phyloP scores from a whole-genome alignment of 1,140 invertebrate species.

The Halictus rubicundus region DNA sequence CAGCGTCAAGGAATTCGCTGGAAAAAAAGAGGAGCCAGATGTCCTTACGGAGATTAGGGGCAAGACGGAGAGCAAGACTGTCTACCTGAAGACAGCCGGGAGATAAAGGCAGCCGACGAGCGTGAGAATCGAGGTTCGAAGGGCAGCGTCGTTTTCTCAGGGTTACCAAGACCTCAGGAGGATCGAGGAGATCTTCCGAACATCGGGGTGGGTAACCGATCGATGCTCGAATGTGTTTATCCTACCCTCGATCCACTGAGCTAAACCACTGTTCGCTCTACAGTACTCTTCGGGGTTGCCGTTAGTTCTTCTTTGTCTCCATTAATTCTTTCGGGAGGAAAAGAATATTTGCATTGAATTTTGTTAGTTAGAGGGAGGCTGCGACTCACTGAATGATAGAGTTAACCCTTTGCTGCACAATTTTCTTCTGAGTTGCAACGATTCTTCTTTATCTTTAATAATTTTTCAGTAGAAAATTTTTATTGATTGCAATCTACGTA shows the following conservation, averaged over 20 bases:
- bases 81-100: constrained; percentile 18
- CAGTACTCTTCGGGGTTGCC: too few relatives aligned
- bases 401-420: too few relatives aligned
- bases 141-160: constrained; percentile 74
- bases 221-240: neutral
- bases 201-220: neutral
- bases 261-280: too few relatives aligned
- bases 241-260: neutral
- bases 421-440: too few relatives aligned
- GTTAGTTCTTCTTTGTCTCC: too few relatives aligned
- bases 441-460: too few relatives aligned
- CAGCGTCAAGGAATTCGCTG: constrained; percentile 31
- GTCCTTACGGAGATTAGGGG: constrained; percentile 31
- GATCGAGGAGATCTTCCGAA: constrained; percentile 67
- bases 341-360: too few relatives aligned
- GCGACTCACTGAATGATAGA: too few relatives aligned
- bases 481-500: too few relatives aligned
- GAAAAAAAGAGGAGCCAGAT: constrained; percentile 34
- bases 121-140: constrained; percentile 75
- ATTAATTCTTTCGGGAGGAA: too few relatives aligned
- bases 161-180: constrained; percentile 73
- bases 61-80: neutral
- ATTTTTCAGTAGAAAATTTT: too few relatives aligned
- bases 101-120: constrained; percentile 51
- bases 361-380: too few relatives aligned